A percentile compares a stretch with the other conserved stretches of the same genome.
These are phyloP conservation scores for Craterocephalus amniculus DNA, from an alignment of 2,797 vertebrate genomes.

Conservation along the genomic window DNA sequence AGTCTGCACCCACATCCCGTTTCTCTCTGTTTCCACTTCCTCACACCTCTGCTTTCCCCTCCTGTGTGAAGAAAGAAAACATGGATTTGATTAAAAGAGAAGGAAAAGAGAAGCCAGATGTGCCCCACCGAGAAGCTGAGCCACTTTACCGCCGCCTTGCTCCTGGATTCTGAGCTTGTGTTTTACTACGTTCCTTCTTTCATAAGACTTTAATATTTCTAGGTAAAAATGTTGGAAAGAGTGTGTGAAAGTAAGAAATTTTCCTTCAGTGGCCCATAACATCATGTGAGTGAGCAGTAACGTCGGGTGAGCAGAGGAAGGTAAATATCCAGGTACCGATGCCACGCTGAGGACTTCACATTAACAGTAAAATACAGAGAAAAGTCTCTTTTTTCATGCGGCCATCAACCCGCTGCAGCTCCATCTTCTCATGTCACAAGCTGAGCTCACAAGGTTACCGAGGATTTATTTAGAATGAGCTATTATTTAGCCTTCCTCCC, in stretches of 20 bases:
- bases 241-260: neutral
- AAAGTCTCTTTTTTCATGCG: neutral
- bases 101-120: conserved; percentile 20
- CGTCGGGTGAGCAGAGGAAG: neutral
- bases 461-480: neutral
- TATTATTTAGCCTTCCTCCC: neutral
- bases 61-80: conserved; percentile 39
- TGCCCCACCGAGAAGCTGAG: neutral
- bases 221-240: neutral
- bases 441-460: neutral
- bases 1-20: conserved; percentile 8
- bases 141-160: neutral
- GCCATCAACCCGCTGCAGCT: neutral
- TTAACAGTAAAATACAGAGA: neutral
- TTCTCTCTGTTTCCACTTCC: conserved; percentile 1
- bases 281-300: neutral
- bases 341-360: neutral
- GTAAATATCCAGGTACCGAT: neutral
- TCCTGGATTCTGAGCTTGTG: neutral
- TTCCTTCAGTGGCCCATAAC: neutral
- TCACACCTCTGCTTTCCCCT: conserved; percentile 16
- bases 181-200: conserved; percentile 16
- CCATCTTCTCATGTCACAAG: neutral
- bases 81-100: conserved; percentile 11
- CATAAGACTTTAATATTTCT: neutral